Evolutionary conservation across 2,797 vertebrate species (phyloP), one percentile per base, ranked within the genome.

Genomic region (Apodemus agrarius): DNA sequence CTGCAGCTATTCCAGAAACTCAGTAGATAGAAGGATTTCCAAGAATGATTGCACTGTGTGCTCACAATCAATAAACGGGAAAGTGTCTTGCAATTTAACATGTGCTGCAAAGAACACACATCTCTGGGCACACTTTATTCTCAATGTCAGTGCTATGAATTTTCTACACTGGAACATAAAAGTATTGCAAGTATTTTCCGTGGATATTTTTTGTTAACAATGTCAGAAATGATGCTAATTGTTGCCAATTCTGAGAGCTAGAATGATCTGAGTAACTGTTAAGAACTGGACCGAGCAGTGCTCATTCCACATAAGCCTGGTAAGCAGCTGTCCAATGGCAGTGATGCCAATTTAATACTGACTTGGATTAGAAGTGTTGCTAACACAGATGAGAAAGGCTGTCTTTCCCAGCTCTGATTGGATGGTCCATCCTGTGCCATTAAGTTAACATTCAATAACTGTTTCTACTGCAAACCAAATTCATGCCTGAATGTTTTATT

Each of bases 271-370:
- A 37, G 40, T 88, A 94, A 90, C 95, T 96, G 91, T 88, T 43
- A 85, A 93, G 90, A 72, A 54, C 92, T 87, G 37, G 16, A 59
- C 72, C 59, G 37, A 97, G 82, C 92, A 83, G 52, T 91, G 3
- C 63, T 92, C 82, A 83, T 89, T 92, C 59, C 22, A 43, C 40
- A 81, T 72, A 86, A 94, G 74, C 80, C 57, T 69, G 75, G 74
- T 74, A 61, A 90, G 79, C 95, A 97, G 93, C 93, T 96, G 93
- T 96, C 96, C 96, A 89, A 72, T 93, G 81, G 61, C 72, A 83
- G 4, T 74, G 57, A 89, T 0, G 11, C 72, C 79, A 43, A 94
- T 93, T 95, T 96, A 84, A 80, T 88, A 82, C 54, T 57, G 65
- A 92, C 43, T 91, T 0, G 11, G 75, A 43, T 61, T 46, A 17